Conservation (phyloP, 2,888 invertebrate species). For the Xanthia icteritia region DNA sequence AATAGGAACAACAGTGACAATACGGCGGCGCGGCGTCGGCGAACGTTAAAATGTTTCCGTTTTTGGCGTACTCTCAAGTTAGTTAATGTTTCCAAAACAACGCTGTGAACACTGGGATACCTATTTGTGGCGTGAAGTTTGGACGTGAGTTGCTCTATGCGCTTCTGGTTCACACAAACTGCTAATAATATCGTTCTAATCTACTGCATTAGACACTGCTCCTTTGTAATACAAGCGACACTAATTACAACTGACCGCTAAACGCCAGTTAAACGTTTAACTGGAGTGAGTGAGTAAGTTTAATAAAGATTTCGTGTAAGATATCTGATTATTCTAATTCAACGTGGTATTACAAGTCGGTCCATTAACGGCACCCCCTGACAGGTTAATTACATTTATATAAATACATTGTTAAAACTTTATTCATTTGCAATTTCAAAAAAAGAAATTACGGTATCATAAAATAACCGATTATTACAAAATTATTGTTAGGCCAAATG, state of each 20-base stretch:
- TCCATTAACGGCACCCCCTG: slow-evolving; percentile 53
- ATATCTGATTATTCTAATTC: slow-evolving; percentile 33
- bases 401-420: slow-evolving; percentile 66
- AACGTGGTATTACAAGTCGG: slow-evolving; percentile 37
- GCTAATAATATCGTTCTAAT: slow-evolving; percentile 72
- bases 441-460: slow-evolving; percentile 51
- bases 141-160: slow-evolving; percentile 72
- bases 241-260: slow-evolving; percentile 50
- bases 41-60: slow-evolving; percentile 86
- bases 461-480: slow-evolving; percentile 53
- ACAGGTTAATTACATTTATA: slow-evolving; percentile 64
- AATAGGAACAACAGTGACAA: slow-evolving; percentile 82
- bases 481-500: slow-evolving; percentile 40
- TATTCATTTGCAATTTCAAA: slow-evolving; percentile 62
- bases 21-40: slow-evolving; percentile 76
- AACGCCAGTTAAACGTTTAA: slow-evolving; percentile 32
- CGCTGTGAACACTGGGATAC: slow-evolving; percentile 79
- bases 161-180: slow-evolving; percentile 65
- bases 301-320: slow-evolving; percentile 47
- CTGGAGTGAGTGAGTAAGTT: slow-evolving; percentile 33
- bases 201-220: slow-evolving; percentile 50
- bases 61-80: slow-evolving; percentile 89
- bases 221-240: slow-evolving; percentile 44
- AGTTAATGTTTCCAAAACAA: slow-evolving; percentile 89
- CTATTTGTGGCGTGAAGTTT: slow-evolving; percentile 79